These are phyloP conservation scores for Lophotriccus pileatus DNA, from an alignment of 2,797 vertebrate species.

Conservation along the genomic window DNA sequence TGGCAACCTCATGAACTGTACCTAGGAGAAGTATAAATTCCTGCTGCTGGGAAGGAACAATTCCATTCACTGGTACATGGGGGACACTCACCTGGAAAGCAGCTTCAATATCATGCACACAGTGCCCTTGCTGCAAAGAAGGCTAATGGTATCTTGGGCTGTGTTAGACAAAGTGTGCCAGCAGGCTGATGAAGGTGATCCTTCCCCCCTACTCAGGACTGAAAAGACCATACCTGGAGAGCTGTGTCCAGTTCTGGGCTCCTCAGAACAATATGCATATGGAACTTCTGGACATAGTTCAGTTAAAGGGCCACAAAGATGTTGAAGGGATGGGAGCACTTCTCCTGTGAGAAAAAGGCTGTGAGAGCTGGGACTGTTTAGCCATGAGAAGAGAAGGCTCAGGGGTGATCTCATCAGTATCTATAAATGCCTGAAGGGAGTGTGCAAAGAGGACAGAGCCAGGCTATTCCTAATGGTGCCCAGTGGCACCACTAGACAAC, in stretches of 20 bases:
- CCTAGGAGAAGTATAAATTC: background rate
- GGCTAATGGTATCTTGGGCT: background rate
- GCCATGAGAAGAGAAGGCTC: background rate
- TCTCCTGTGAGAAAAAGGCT: background rate
- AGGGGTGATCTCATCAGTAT: background rate
- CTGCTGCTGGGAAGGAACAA: background rate
- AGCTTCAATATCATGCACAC: background rate
- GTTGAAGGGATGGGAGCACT: background rate
- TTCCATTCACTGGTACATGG: background rate
- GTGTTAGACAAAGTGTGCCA: background rate
- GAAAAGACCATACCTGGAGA: background rate
- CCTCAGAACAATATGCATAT: background rate
- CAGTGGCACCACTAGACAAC: background rate
- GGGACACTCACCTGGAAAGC: background rate
- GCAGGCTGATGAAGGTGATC: background rate
- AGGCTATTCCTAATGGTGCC: background rate
- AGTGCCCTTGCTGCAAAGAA: background rate
- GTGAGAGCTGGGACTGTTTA: background rate
- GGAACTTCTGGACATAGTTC: background rate
- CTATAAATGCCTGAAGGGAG: background rate
- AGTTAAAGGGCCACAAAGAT: background rate
- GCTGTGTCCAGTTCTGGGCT: background rate
- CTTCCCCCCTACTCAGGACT: background rate
- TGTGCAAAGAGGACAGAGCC: background rate
- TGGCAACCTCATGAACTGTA: background rate